phyloP scores from a whole-genome alignment of 37 sponge, comb jelly and placozoan species.

The Crambe crambe region DNA sequence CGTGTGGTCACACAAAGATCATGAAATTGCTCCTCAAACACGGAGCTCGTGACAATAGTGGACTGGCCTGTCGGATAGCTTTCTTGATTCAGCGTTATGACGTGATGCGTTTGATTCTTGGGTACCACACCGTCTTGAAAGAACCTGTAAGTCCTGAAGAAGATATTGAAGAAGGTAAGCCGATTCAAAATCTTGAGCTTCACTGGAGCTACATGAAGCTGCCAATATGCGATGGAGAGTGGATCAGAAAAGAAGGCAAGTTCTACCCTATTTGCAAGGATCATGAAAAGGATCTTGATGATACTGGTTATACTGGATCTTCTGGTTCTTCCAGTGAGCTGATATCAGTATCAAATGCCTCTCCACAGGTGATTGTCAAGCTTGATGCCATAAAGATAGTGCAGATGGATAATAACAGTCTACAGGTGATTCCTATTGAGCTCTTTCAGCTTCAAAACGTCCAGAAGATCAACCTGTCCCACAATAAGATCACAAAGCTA shows the following conservation, averaged over 20 bases:
- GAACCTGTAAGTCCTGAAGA: not conserved
- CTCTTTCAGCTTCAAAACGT: slow-evolving; percentile 60
- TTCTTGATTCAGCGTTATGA: slow-evolving; percentile 1
- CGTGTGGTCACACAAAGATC: not conserved
- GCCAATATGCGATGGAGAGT: slow-evolving; percentile 11
- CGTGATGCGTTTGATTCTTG: slow-evolving; percentile 39
- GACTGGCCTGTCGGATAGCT: slow-evolving; percentile 41
- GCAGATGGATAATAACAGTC: slow-evolving; percentile 38
- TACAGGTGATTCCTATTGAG: slow-evolving; percentile 40
- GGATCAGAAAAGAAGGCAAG: slow-evolving; percentile 13
- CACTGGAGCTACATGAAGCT: slow-evolving; percentile 51
- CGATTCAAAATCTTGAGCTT: slow-evolving; percentile 5
- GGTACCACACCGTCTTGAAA: slow-evolving; percentile 20
- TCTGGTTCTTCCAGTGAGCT: not conserved
- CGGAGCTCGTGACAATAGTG: slow-evolving; percentile 50
- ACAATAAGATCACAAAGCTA: slow-evolving; percentile 37
- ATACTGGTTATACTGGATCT: slow-evolving; percentile 2
- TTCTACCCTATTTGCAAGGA: slow-evolving; percentile 18
- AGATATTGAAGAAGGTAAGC: not conserved
- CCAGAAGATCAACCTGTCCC: slow-evolving; percentile 19
- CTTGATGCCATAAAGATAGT: slow-evolving; percentile 16
- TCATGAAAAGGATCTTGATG: not conserved
- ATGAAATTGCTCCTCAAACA: slow-evolving; percentile 27
- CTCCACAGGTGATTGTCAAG: not conserved
- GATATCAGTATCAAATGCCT: no score